Base-by-base conservation (phyloP, 1,140 invertebrate species). In the Tribolium castaneum region DNA sequence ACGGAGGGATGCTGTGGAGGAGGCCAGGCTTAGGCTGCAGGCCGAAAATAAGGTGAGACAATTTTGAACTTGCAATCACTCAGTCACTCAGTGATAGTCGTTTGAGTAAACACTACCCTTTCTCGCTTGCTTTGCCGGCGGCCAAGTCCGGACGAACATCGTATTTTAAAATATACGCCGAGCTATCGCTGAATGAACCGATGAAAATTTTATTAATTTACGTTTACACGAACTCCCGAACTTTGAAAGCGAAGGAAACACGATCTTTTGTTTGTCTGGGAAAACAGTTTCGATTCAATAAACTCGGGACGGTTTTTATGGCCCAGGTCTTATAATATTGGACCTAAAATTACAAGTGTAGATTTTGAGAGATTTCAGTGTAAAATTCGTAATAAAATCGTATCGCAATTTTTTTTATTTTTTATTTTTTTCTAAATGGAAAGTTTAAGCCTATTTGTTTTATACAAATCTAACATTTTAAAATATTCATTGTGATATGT, bases 1-100 rank as follows among this genome's bases (percentile, higher is more conserved):
- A n/a, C 96, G 97, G 87, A 96, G 97, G 83, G 97, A 99, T 88
- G 96, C 95, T 6, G 91, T 95, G 54, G 97, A 98, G 87, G 98
- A 99, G 88, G 96, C 96, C 7, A 89, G 93, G 16, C 86, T 95
- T 1, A 88, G 94, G 79, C 87, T 92, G 83, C 89, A 92, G 86
- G 91, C 91, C 54, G 91, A 92, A 85, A 90, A 91, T 90, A 84
- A 84, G 77, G 82, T 82, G 50, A 54, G 16, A n/a, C n/a, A n/a
- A n/a, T n/a, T n/a, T n/a, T n/a, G n/a, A n/a, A n/a, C n/a, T n/a
- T n/a, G n/a, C n/a, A n/a, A n/a, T n/a, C n/a, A n/a, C n/a, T n/a
- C n/a, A n/a, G n/a, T n/a, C n/a, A n/a, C n/a, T n/a, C 51, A 52
- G 6, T 6, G 4, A 4, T 52, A 14, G 10, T 13, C 13, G 0